These are phyloP conservation scores for Urocolius indicus DNA, from an alignment of 2,113 vertebrate species.

Conservation along the genomic window DNA sequence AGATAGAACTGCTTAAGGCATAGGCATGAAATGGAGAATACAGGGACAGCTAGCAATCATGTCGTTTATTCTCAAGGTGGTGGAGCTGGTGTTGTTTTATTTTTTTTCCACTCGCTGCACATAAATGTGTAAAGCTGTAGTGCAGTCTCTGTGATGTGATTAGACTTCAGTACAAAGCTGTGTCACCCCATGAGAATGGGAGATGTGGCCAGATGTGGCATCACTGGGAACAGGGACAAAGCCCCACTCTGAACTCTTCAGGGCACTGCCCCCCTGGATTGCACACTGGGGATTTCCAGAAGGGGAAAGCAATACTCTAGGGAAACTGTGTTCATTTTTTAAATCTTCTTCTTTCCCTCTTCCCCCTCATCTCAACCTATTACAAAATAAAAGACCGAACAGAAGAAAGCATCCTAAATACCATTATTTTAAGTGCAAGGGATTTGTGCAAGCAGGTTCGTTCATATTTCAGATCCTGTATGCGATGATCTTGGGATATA, in stretches of 20 bases:
- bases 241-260: background rate
- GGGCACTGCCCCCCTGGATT: background rate
- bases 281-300: background rate
- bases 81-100: background rate
- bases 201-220: background rate
- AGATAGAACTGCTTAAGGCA: background rate
- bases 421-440: background rate
- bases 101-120: background rate
- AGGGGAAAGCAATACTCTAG: background rate
- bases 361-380: background rate
- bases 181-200: background rate
- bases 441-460: background rate
- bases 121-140: background rate
- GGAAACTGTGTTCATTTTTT: background rate
- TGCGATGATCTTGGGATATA: background rate
- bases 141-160: background rate
- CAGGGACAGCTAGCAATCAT: background rate
- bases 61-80: background rate
- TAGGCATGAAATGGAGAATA: background rate
- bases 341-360: background rate
- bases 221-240: background rate
- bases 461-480: background rate
- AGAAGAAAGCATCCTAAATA: background rate
- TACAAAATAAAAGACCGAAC: background rate
- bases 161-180: background rate